phyloP scores from a whole-genome alignment of 2,113 vertebrate genomes.

The Terrapene triunguis region DNA sequence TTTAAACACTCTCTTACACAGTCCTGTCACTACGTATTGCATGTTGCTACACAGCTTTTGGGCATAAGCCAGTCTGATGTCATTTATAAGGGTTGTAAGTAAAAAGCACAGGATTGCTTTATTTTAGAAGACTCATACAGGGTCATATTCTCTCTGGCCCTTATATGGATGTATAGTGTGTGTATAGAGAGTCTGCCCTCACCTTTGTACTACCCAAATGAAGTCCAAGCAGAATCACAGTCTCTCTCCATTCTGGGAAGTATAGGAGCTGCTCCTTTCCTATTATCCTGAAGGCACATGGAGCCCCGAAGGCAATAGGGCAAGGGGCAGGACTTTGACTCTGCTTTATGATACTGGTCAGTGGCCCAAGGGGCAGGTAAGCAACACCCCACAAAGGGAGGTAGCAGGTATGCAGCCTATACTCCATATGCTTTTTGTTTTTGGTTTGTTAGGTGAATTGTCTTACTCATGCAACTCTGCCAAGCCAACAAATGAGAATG shows the following conservation, averaged over 20 bases:
- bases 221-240: neutral
- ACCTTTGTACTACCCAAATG: neutral
- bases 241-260: neutral
- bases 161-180: fast-evolving
- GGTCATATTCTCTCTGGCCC: neutral
- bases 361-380: neutral
- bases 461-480: neutral
- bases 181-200: neutral
- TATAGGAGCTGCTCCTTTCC: neutral
- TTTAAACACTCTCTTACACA: fast-evolving
- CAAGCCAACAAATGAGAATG: neutral
- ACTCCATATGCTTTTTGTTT: neutral
- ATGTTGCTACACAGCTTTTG: neutral
- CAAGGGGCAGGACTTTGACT: neutral
- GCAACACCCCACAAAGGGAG: neutral
- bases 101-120: neutral
- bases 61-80: neutral
- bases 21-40: neutral
- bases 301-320: neutral
- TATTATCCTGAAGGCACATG: neutral
- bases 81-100: neutral
- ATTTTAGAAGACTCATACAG: neutral
- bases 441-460: neutral
- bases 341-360: neutral
- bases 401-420: neutral